phyloP scores from a whole-genome alignment of 2,888 invertebrate genomes.

The Eupithecia abbreviata region DNA sequence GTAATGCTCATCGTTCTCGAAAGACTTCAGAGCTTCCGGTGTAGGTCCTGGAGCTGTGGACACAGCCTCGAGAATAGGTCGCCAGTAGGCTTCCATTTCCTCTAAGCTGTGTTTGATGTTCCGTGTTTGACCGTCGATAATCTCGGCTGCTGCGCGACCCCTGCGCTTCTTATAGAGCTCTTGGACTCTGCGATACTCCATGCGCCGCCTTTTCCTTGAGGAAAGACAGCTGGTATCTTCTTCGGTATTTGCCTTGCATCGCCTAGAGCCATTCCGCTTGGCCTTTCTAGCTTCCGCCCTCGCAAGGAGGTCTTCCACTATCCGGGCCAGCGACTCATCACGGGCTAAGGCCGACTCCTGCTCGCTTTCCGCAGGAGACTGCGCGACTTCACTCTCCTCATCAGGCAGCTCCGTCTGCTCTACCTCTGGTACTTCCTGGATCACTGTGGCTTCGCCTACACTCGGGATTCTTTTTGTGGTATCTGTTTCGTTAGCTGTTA shows the following conservation, averaged over 20 bases:
- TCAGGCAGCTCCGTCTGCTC: background rate
- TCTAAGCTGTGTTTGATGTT: too few relatives aligned
- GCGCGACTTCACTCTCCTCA: background rate
- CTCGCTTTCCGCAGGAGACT: background rate
- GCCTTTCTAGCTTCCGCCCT: background rate
- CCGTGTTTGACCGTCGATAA: too few relatives aligned
- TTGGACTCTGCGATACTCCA: background rate
- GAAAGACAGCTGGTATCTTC: background rate
- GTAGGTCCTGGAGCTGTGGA: background rate
- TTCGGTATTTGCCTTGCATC: background rate
- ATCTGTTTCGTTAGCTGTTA: too few relatives aligned
- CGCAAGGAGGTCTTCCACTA: background rate
- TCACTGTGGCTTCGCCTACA: too few relatives aligned
- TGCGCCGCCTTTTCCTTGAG: background rate
- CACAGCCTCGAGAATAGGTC: too few relatives aligned
- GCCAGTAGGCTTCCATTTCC: too few relatives aligned
- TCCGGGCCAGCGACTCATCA: too few relatives aligned
- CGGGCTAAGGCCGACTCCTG: background rate
- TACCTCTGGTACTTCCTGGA: background rate
- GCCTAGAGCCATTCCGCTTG: background rate
- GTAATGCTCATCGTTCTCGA: background rate
- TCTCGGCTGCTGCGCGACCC: too few relatives aligned
- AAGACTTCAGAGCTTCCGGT: background rate
- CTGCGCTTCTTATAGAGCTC: background rate
- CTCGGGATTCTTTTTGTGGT: too few relatives aligned